Conservation (phyloP, 2,888 invertebrate genomes). For the Leptarthrus brevirostris region DNA sequence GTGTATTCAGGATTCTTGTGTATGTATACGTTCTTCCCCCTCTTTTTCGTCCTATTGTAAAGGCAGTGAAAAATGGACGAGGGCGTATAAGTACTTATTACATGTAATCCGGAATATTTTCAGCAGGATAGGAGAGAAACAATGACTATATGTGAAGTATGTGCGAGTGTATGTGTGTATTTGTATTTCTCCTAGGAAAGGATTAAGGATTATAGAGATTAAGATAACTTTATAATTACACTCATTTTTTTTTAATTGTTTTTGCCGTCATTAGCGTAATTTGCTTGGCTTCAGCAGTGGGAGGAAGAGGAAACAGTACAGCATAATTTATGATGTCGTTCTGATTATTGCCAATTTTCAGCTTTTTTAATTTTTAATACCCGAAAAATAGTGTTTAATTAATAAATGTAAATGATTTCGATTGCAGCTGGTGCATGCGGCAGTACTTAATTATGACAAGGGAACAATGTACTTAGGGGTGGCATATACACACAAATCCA, state of each 20-base stretch:
- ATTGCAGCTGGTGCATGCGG: background rate
- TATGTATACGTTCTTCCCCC: background rate
- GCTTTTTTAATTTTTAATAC: constrained; percentile 14
- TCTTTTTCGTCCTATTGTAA: background rate
- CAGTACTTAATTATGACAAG: constrained; percentile 23
- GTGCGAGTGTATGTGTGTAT: background rate
- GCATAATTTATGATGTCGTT: constrained; percentile 7
- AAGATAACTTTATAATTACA: constrained; percentile 49
- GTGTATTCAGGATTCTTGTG: too few species aligned
- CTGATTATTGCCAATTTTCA: constrained; percentile 28
- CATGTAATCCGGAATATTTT: constrained; percentile 27
- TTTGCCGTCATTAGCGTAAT: constrained; percentile 28
- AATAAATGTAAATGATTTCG: constrained; percentile 14
- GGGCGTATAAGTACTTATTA: constrained; percentile 18
- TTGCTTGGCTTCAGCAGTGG: background rate
- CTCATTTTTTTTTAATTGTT: constrained; percentile 24
- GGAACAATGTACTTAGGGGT: too few species aligned
- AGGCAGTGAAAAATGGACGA: background rate
- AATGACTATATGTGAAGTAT: constrained; percentile 5
- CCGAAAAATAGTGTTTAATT: constrained; percentile 36
- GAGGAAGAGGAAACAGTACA: background rate
- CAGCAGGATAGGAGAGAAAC: constrained; percentile 1
- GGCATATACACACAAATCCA: too few species aligned
- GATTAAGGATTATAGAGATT: too few species aligned
- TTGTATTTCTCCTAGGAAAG: constrained; percentile 14